Evolutionary conservation across 1,140 invertebrate species (phyloP), one percentile per base, ranked within the genome.

Genomic region (Argopecten irradians): DNA sequence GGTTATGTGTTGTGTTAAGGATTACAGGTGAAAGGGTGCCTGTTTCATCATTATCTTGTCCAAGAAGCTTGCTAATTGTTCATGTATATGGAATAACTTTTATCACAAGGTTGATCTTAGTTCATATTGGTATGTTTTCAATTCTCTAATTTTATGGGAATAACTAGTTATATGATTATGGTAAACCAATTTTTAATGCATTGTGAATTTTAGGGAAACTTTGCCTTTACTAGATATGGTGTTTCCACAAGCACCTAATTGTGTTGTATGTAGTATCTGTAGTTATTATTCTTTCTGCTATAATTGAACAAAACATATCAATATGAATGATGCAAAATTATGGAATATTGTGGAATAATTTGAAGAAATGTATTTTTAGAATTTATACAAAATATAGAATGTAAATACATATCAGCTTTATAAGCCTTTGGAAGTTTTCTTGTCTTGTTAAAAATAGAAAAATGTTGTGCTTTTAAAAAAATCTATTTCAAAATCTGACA

Each of bases 331-430:
- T 71, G 55, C n/a, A 71, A 71, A n/a, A 28, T 71, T 28, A 11
- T 71, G n/a, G n/a, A 71, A 46, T 1, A 28, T 71, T 28, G n/a
- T 71, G n/a, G n/a, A 71, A 46, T 1, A 46, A 46, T 46, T 8
- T 71, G 13, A 71, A 28, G 13, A 1, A 28, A n/a, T 71, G 55
- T 71, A 71, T 71, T 71, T 71, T 71, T 71, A 71, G 55, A 71
- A 71, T 71, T n/a, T 71, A 71, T 28, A 71, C 55, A 71, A 28
- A 71, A 28, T 71, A 71, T 71, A 71, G n/a, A 71, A 71, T 71
- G 28, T 71, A 71, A 11, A 71, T 71, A 71, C 55, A 71, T 71
- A 71, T 71, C 55, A 71, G 22, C 14, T 11, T n/a, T 28, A 28
- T 71, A 28, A 7, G 55, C 22, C 22, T 71, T 16, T 5, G 55